A percentile compares a stretch with the other conserved stretches of the same genome.
Evolutionary conservation across 2,888 invertebrate genomes (phyloP).

Genomic region (Cataglyphis rosenhaueri): DNA sequence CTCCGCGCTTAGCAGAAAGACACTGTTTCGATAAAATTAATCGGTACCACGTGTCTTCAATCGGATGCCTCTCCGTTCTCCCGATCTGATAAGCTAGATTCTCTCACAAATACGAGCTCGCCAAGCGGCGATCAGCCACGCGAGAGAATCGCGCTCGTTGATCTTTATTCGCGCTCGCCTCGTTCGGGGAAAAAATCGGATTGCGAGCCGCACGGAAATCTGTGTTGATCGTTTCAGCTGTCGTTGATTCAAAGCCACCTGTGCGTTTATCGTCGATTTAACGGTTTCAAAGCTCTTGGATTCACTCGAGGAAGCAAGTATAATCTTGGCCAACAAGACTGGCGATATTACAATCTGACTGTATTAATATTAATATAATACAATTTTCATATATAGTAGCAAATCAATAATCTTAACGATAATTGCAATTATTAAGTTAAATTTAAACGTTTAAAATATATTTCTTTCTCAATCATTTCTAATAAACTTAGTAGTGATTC

Average conservation of each 20-base stretch:
- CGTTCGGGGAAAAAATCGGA: slow-evolving; percentile 45
- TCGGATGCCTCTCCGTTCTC: slow-evolving; percentile 67
- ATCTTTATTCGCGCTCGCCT: slow-evolving; percentile 37
- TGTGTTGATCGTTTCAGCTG: slow-evolving; percentile 33
- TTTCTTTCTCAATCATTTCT: not conserved
- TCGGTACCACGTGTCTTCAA: slow-evolving; percentile 79
- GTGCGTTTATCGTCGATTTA: not conserved
- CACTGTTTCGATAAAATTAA: slow-evolving; percentile 78
- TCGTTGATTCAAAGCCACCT: slow-evolving; percentile 30
- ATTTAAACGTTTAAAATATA: not conserved
- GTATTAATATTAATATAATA: not conserved
- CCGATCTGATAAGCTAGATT: slow-evolving; percentile 80
- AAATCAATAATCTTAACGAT: not conserved
- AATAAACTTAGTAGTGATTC: not conserved
- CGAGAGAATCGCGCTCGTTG: slow-evolving; percentile 53
- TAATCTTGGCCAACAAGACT: not conserved
- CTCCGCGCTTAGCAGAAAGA: slow-evolving; percentile 45
- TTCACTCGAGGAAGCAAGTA: not conserved
- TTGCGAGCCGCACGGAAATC: slow-evolving; percentile 26
- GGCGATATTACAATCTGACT: not conserved
- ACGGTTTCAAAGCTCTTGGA: not conserved
- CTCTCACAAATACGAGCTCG: slow-evolving; percentile 73
- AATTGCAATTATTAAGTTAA: not conserved
- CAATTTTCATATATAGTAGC: not conserved
- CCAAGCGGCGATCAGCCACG: slow-evolving; percentile 53